These are phyloP conservation scores for Onychostoma macrolepis DNA, from an alignment of 2,113 vertebrate species.

Conservation along the genomic window DNA sequence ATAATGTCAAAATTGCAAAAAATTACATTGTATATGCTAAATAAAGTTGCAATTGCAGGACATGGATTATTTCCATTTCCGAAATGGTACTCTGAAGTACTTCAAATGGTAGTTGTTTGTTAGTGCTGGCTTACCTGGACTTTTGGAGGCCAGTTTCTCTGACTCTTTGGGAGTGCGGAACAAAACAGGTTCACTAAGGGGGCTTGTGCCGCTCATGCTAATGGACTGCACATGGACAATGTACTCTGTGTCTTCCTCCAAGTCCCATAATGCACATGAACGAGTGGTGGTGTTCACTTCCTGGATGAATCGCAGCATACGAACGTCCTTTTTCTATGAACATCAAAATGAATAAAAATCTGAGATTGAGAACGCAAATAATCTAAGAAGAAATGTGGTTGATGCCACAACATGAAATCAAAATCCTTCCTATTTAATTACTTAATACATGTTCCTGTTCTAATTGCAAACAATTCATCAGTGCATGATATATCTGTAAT, in stretches of 20 bases:
- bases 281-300: conserved; percentile 97
- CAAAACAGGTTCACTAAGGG: conserved; percentile 88
- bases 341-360: neutral
- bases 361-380: neutral
- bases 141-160: conserved; percentile 92
- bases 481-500: neutral
- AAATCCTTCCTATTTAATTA: neutral
- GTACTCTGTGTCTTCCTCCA: conserved; percentile 96
- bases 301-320: conserved; percentile 96
- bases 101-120: neutral
- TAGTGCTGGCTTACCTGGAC: conserved; percentile 79
- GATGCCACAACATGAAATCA: neutral
- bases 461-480: neutral
- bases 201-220: conserved; percentile 92
- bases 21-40: neutral
- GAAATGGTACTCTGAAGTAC: neutral
- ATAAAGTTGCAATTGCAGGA: neutral
- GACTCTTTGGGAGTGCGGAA: conserved; percentile 93
- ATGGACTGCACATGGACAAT: conserved; percentile 94
- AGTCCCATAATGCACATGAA: conserved; percentile 93
- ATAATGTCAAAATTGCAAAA: neutral
- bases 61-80: neutral
- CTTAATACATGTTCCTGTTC: neutral
- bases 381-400: neutral
- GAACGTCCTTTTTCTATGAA: conserved; percentile 90